phyloP scores from a whole-genome alignment of 2,797 vertebrate species.

The Peromyscus attwateri region DNA sequence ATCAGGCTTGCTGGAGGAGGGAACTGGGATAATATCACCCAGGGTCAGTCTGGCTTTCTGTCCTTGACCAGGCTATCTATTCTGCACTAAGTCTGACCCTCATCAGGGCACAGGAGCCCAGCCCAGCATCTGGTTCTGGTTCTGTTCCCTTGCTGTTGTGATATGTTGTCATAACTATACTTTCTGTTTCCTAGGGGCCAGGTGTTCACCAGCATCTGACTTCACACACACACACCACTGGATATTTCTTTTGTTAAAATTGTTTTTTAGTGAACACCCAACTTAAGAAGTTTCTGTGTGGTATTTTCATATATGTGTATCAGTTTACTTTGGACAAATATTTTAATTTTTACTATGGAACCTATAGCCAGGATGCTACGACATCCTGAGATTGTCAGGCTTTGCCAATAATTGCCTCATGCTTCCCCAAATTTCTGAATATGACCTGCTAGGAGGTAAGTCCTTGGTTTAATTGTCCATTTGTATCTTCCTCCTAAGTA shows the following conservation, averaged over 20 bases:
- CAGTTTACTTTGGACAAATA: background rate
- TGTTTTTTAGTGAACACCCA: background rate
- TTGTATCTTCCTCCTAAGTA: background rate
- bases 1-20: background rate
- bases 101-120: fast-evolving
- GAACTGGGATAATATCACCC: fast-evolving
- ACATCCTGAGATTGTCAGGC: background rate
- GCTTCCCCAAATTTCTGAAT: background rate
- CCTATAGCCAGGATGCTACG: background rate
- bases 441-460: background rate
- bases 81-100: background rate
- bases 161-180: background rate
- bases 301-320: background rate
- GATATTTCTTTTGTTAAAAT: background rate
- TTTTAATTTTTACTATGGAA: background rate
- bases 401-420: background rate
- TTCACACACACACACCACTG: background rate
- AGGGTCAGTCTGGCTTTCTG: background rate
- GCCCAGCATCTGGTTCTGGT: background rate
- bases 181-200: background rate
- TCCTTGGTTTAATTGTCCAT: background rate
- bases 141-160: background rate
- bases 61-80: background rate
- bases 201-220: background rate
- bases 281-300: background rate